These are phyloP conservation scores for Perca fluviatilis DNA, from an alignment of 2,113 vertebrate species.

Conservation along the genomic window DNA sequence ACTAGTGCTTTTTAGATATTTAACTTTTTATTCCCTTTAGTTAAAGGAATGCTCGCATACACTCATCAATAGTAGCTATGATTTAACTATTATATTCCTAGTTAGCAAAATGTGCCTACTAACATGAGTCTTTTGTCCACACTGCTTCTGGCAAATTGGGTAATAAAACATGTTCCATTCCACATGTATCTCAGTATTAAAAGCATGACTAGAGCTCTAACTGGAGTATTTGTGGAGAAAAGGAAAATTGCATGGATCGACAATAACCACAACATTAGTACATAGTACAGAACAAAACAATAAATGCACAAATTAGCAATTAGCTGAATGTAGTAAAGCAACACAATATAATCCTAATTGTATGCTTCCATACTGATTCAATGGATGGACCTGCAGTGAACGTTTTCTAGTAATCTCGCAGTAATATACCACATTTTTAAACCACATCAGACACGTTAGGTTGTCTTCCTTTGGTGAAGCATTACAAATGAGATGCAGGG, in stretches of 20 bases:
- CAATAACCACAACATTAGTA: constrained; percentile 53
- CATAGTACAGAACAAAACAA: constrained; percentile 55
- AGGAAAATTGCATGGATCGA: constrained; percentile 25
- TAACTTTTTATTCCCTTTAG: constrained; percentile 57
- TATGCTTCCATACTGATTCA: constrained; percentile 41
- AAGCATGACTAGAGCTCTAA: constrained; percentile 36
- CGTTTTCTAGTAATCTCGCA: constrained; percentile 12
- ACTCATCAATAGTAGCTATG: constrained; percentile 19
- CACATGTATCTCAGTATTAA: constrained; percentile 20
- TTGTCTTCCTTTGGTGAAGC: constrained; percentile 59
- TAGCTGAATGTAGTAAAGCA: constrained; percentile 54
- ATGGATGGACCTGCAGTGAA: constrained; percentile 24
- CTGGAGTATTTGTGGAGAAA: constrained; percentile 14
- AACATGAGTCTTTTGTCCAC: constrained; percentile 12
- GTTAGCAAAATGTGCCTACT: constrained; percentile 37
- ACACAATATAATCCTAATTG: constrained; percentile 37
- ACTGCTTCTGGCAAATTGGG: constrained; percentile 35
- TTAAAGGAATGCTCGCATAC: constrained; percentile 53
- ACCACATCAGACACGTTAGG: constrained; percentile 27
- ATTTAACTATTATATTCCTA: constrained; percentile 23
- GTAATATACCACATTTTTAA: constrained; percentile 49
- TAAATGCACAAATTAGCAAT: constrained; percentile 70
- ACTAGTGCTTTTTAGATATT: constrained; percentile 17
- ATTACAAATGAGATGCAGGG: constrained; percentile 53
- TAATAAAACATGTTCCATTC: constrained; percentile 24